phyloP scores from a whole-genome alignment of 2,113 vertebrate genomes.

The Martes martes region DNA sequence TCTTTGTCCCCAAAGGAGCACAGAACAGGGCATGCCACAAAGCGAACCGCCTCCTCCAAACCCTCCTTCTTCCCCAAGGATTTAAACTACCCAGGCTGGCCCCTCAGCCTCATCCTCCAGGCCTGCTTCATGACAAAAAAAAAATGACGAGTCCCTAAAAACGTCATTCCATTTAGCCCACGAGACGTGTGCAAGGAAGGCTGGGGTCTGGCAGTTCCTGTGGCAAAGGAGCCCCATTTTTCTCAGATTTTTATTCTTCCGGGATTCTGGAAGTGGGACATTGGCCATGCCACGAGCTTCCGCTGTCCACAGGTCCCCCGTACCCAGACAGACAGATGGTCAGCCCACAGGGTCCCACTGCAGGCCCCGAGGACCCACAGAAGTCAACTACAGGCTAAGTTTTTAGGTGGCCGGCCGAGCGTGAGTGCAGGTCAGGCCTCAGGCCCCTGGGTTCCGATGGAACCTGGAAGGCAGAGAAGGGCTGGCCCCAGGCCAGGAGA shows the following conservation, averaged over 20 bases:
- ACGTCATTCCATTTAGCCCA: not conserved
- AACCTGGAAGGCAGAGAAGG: not conserved
- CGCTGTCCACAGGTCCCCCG: not conserved
- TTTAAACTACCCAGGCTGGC: not conserved
- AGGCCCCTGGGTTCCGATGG: not conserved
- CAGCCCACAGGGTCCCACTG: not conserved
- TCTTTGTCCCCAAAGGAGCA: not conserved
- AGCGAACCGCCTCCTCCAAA: not conserved
- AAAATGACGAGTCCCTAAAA: not conserved
- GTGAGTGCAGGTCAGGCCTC: not conserved
- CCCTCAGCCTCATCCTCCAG: not conserved
- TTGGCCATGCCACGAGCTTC: not conserved
- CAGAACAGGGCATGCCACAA: not conserved
- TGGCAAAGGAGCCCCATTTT: not conserved
- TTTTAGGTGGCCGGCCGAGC: not conserved
- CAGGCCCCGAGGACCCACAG: not conserved
- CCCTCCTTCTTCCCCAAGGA: not conserved
- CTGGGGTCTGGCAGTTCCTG: accelerated
- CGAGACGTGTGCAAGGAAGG: not conserved
- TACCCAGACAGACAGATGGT: not conserved
- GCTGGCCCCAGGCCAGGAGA: no score
- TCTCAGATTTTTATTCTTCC: not conserved
- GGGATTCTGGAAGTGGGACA: not conserved
- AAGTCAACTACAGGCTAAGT: not conserved
- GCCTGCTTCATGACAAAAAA: not conserved